Evolutionary conservation across 2,797 vertebrate species (phyloP), one percentile per base, ranked within the genome.

Genomic region (Manis crassicaudata): DNA sequence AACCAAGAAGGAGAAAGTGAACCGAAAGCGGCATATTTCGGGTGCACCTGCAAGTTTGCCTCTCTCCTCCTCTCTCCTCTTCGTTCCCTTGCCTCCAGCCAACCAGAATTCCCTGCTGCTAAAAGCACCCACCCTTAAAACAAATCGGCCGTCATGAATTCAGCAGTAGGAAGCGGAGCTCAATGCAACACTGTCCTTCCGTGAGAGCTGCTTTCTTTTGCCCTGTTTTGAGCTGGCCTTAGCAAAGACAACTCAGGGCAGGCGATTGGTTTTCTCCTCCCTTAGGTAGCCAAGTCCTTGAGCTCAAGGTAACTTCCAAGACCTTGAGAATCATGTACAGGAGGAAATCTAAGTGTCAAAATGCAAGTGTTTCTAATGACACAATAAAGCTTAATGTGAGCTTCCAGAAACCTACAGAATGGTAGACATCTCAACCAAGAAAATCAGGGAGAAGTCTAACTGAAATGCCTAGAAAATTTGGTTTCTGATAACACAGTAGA

Each of bases 91-190:
- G 56, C 37, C 72, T 90, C 54, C 90, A 62, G 16, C 0, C 23
- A 76, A 60, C 76, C 81, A 92, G 82, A 94, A 77, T 13, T 35
- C 20, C 63, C 60, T 17, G 37, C 95, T 89, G 80, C 88, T 90
- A 21, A 82, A 92, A 97, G 81, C 63, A 97, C 10, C 37, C 50
- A 43, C 2, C 1, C 23, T 92, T 81, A 63, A 72, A 56, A 94
- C 75, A 58, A 89, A 86, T 40, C 11, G 43, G 8, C 58, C 58
- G 21, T 35, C 72, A 5, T 43, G 56, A 94, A 70, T 89, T 73
- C n/a, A 85, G 35, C 0, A 1, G 65, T 17, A 63, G 83, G 94
- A 97, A 46, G 67, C 13, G 14, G 46, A 9, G 17, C 35, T 92
- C 80, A 60, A 25, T 0, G 4, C 0, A 63, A 84, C 56, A 43